A percentile compares a stretch with the other conserved stretches of the same genome.
These are phyloP conservation scores for Ischnus inquisitorius DNA, from an alignment of 2,888 invertebrate genomes.

Conservation along the genomic window DNA sequence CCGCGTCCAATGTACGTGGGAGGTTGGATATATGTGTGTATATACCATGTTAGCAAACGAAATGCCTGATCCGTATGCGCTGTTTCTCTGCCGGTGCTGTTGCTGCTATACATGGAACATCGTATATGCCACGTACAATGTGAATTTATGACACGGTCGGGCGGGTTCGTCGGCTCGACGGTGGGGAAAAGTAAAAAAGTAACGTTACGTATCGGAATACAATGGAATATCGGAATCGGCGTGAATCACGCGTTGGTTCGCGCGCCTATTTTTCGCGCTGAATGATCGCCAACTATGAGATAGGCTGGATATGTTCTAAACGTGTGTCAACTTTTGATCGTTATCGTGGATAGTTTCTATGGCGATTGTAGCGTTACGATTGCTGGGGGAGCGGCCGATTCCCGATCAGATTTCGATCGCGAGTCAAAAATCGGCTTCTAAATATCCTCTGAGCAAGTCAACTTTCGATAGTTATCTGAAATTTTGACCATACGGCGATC, in stretches of 20 bases:
- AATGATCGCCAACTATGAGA: slow-evolving; percentile 57
- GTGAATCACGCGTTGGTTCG: slow-evolving; percentile 61
- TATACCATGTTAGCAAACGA: slow-evolving; percentile 2
- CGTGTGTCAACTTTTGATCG: not conserved
- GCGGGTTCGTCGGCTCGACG: not conserved
- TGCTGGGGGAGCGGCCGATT: too few relatives aligned
- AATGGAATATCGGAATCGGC: slow-evolving; percentile 35
- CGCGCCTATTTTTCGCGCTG: slow-evolving; percentile 57
- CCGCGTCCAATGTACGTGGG: slow-evolving; percentile 40
- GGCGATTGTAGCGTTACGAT: too few relatives aligned
- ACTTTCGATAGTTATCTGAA: too few relatives aligned
- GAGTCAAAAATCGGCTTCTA: too few relatives aligned
- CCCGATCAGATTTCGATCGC: too few relatives aligned
- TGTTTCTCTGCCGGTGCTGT: slow-evolving; percentile 9
- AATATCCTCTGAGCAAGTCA: too few relatives aligned
- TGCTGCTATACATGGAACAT: slow-evolving; percentile 13
- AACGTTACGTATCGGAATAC: slow-evolving; percentile 48
- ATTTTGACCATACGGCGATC: too few relatives aligned
- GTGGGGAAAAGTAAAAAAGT: slow-evolving; percentile 27
- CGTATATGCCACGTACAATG: slow-evolving; percentile 42
- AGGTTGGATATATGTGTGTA: not conserved
- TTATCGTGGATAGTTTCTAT: not conserved
- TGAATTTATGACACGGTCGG: slow-evolving; percentile 61
- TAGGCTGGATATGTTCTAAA: not conserved
- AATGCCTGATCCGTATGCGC: not conserved